Evolutionary conservation across 2,113 vertebrate species (phyloP), one percentile per base, ranked within the genome.

Genomic region (Eclectus roratus): DNA sequence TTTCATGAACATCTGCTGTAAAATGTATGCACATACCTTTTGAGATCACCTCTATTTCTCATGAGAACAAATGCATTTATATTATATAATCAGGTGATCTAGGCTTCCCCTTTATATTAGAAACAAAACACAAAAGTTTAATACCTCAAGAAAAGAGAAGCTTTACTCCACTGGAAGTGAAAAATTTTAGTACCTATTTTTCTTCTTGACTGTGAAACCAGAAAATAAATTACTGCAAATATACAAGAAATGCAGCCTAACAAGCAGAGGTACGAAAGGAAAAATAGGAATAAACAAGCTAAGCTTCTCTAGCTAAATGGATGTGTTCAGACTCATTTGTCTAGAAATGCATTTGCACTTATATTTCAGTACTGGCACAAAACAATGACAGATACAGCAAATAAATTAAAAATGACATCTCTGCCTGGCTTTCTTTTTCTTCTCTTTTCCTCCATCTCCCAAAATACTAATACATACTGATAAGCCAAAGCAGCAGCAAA

Each of bases 311-410:
- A 68, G n/a, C 49, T 89, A 94, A 93, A 95, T 41, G 37, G 61
- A 95, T n/a, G 41, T 35, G 17, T 81, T 84, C 37, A 27, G 56
- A 92, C n/a, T 90, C 47, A 79, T 90, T 92, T 91, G 52, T 88
- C 63, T 84, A 64, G 65, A 95, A 96, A 84, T 49, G 43, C 29
- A 44, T 77, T 93, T 85, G 86, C 76, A 24, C 13, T 77, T 10
- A 4, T 71, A 76, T 95, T 96, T 93, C 56, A 71, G 53, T 91
- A 91, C 64, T 76, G 55, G 44, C 33, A 80, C 53, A 84, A 60
- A 91, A 66, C 13, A 56, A 83, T 46, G 69, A 90, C 49, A 86
- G 11, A 71, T 56, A 39, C 7, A 73, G 39, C 39, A 85, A 95
- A 60, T 69, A 93, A 91, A 88, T 37, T 28, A 56, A 56, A 61